Base-by-base conservation (phyloP, 2,797 vertebrate species). In the Anguilla pacifica region DNA sequence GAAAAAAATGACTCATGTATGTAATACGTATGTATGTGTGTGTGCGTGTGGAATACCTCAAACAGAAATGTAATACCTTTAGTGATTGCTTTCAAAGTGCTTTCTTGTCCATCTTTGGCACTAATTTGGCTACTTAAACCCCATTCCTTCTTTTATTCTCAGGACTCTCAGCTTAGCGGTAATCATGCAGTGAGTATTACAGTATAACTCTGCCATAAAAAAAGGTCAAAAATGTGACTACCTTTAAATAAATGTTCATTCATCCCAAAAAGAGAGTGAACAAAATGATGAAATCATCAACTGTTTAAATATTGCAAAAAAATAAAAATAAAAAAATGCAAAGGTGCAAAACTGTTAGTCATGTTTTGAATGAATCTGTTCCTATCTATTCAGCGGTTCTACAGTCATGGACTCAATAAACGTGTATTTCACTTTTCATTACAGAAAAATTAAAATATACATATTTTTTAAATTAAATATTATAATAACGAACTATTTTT, bases 1-100 rank as follows among this genome's bases (percentile, higher is more conserved):
- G 22, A 72, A n/a, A 72, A 72, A 0, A 72, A 72, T 72, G 11
- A 72, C 70, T 72, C 85, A 64, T 86, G 31, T 84, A 22, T 88
- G 19, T 64, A 28, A 49, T 77, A 11, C 51, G 51, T 53, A 25
- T 72, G 64, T 74, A 64, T 72, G 85, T 53, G 43, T 83, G 39
- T 84, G 83, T 55, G 49, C 57, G 83, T 57, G 51, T 84, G 51
- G 4, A 17, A 43, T 77, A 35, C 35, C 35, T 43, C 19, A 22
- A 39, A 39, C 13, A 39, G 17, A 35, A 22, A 19, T 39, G 15
- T 74, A 77, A 39, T 43, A 35, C 31, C 31, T 74, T 31, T 25
- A 67, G 67, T 31, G 3, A 28, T 15, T 35, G 31, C 11, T 74
- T 31, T 77, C 35, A 77, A 77, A 77, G 15, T 43, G 74, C 74